Conservation (phyloP, 2,113 vertebrate species). For the Caretta caretta region DNA sequence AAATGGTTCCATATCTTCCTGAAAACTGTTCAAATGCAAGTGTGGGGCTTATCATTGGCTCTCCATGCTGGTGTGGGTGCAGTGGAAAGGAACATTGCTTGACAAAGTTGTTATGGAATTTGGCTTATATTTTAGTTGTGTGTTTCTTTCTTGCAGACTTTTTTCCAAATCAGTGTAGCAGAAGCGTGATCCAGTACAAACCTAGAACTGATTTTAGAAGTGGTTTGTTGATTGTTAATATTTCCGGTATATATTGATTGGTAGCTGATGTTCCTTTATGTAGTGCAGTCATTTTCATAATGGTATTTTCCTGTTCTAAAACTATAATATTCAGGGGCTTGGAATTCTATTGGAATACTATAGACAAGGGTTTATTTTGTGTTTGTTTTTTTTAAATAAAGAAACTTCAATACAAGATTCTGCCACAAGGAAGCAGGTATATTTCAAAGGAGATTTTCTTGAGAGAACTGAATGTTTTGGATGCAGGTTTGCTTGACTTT, state of each 20-base stretch:
- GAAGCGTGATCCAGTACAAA: background rate
- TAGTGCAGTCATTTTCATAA: background rate
- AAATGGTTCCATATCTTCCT: background rate
- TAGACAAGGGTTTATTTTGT: background rate
- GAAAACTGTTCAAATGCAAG: background rate
- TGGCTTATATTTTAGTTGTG: background rate
- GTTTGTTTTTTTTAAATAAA: background rate
- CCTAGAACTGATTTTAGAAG: background rate
- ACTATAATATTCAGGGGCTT: background rate
- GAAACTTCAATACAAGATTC: background rate
- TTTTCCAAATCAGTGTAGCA: background rate
- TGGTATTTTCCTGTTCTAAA: background rate
- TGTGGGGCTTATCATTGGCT: background rate
- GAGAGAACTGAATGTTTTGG: background rate
- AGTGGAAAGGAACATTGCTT: background rate
- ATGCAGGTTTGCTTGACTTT: background rate
- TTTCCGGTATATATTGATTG: background rate
- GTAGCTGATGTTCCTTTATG: background rate
- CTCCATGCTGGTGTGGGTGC: background rate
- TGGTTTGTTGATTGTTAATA: background rate
- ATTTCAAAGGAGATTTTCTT: background rate
- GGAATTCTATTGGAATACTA: background rate
- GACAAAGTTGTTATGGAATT: background rate
- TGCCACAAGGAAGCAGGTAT: background rate
- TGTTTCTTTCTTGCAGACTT: background rate